phyloP scores from a whole-genome alignment of 35 echinoderm and acorn worm genomes.

The Strongylocentrotus purpuratus region DNA sequence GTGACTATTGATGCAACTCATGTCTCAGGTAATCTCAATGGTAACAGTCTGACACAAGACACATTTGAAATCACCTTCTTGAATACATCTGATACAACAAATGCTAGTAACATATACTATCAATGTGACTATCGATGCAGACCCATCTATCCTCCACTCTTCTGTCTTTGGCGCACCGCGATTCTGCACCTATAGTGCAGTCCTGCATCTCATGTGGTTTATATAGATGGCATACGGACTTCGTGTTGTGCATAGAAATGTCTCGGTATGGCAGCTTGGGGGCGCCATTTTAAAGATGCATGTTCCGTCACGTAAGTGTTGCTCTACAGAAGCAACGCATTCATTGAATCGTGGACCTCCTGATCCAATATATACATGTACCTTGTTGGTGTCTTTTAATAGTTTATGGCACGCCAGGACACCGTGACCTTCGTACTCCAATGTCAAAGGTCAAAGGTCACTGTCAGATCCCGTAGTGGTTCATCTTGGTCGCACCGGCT shows the following conservation, averaged over 20 bases:
- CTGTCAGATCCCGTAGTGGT: constrained; percentile 39
- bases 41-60: not conserved
- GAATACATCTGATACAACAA: not conserved
- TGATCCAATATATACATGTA: not conserved
- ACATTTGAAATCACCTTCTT: not conserved
- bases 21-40: not conserved
- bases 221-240: not conserved
- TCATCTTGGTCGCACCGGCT: constrained; percentile 32
- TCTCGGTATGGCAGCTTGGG: not conserved
- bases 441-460: constrained; percentile 27
- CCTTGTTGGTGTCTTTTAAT: not conserved
- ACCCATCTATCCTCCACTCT: not conserved
- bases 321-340: not conserved
- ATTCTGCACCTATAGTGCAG: not conserved
- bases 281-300: not conserved
- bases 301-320: not conserved
- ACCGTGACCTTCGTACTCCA: not conserved
- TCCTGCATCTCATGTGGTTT: not conserved
- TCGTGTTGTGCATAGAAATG: not conserved
- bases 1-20: not conserved
- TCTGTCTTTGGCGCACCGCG: not conserved
- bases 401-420: too few relatives aligned
- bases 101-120: not conserved
- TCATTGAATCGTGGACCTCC: not conserved
- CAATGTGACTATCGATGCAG: not conserved